phyloP scores from a whole-genome alignment of 2,797 vertebrate species.

The Siniperca scherzeri region DNA sequence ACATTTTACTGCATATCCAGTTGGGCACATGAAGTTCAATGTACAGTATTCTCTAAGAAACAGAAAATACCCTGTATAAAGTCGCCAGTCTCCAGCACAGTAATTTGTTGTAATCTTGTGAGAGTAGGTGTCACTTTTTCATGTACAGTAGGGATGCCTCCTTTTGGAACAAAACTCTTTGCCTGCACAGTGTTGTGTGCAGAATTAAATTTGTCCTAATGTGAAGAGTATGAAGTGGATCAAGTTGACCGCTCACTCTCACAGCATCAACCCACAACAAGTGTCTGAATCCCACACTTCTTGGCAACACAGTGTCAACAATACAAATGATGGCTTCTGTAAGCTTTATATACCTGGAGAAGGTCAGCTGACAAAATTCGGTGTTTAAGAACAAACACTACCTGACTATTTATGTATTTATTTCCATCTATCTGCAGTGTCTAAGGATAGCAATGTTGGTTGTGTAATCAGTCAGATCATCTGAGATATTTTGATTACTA shows the following conservation, averaged over 20 bases:
- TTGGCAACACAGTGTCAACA: constrained; percentile 44
- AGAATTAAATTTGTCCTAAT: constrained; percentile 36
- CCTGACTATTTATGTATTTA: constrained; percentile 2
- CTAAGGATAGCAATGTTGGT: neutral
- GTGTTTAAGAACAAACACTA: neutral
- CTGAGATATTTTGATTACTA: neutral
- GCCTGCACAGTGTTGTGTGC: constrained; percentile 17
- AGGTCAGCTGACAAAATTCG: neutral
- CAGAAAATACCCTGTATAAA: constrained; percentile 8
- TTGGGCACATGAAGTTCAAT: constrained; percentile 19
- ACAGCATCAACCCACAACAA: constrained; percentile 48
- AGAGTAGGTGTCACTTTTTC: constrained; percentile 17
- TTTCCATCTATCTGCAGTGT: neutral
- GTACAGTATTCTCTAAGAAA: constrained; percentile 12
- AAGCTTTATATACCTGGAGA: constrained; percentile 12
- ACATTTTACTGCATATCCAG: constrained; percentile 13
- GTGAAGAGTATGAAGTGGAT: constrained; percentile 39
- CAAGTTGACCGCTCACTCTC: constrained; percentile 37
- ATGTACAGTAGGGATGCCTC: neutral
- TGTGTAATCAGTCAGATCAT: neutral
- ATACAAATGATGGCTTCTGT: constrained; percentile 8
- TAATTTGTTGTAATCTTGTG: neutral
- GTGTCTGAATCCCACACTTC: constrained; percentile 47
- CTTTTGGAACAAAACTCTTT: constrained; percentile 40
- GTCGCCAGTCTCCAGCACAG: neutral